Evolutionary conservation across 2,113 vertebrate genomes (phyloP), one percentile per base, ranked within the genome.

Genomic region (Amphiprion percula): DNA sequence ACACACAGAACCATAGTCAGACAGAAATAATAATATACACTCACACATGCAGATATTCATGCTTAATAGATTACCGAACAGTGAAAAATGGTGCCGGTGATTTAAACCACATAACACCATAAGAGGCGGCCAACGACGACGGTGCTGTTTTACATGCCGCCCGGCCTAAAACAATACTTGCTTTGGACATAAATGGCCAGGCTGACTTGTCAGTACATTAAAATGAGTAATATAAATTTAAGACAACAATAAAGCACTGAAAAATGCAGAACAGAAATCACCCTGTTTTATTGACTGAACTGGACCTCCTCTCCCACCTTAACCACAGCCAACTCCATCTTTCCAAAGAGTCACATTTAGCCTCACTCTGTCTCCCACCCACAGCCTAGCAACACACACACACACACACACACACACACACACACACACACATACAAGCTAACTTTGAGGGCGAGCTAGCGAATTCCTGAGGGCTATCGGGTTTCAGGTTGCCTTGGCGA

Each of bases 401-500:
- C 64, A 52, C 64, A 47, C 64, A 63, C 61, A 70, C 64, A 77
- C 76, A 62, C 71, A 75, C 74, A 65, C 44, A 26, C 26, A 26
- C 21, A 21, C 77, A 52, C 70, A 54, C 60, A 39, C 70, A 63
- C 41, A 44, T 2, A 44, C 41, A 44, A 87, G 50, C 84, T 49
- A 85, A 89, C 82, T 91, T 91, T 92, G 85, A 88, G 92, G 90
- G 90, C 86, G 94, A 96, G 97, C 96, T 96, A 94, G 96, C 95
- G 93, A 98, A 99, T 99, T 99, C 98, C 97, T 97, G 93, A 93
- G 94, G 95, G 95, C 95, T 96, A 96, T 99, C 96, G 9, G 95
- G 95, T 99, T 99, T 98, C 98, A 85, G 80, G 96, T 99, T 96
- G 95, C 97, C 96, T 96, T 98, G 96, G 97, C 96, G 96, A 99